A percentile compares a stretch with the other conserved stretches of the same genome.
Conservation (phyloP, 2,113 vertebrate species). For the Rhineura floridana region DNA sequence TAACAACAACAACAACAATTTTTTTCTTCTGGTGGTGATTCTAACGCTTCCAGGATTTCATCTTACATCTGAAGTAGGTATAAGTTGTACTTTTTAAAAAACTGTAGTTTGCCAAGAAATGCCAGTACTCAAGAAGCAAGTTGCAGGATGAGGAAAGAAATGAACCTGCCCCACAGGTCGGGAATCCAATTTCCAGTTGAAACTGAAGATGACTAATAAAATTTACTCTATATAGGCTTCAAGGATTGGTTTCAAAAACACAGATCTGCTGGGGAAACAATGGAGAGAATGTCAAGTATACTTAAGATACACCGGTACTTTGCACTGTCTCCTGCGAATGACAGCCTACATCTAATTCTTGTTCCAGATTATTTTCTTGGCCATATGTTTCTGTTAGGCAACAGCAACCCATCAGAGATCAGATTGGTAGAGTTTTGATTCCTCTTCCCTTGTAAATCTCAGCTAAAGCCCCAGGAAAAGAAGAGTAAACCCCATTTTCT, state of each 20-base stretch:
- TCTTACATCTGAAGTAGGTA: neutral
- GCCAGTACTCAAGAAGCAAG: neutral
- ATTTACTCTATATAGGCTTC: neutral
- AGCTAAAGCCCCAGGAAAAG: no score
- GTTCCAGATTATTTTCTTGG: neutral
- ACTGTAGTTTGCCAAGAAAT: neutral
- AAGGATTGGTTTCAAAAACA: slow-evolving; percentile 13
- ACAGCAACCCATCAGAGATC: neutral
- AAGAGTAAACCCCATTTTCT: no score
- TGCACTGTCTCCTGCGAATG: neutral
- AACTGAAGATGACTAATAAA: slow-evolving; percentile 2
- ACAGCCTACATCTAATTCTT: neutral
- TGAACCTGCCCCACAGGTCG: neutral
- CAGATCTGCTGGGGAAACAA: neutral
- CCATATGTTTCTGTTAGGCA: neutral
- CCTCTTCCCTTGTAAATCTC: neutral
- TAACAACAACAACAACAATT: no score
- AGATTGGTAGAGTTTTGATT: neutral
- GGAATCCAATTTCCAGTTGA: neutral
- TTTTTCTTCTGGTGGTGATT: neutral
- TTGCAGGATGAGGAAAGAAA: neutral
- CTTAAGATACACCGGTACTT: neutral
- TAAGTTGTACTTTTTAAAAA: no score
- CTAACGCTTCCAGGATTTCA: neutral
- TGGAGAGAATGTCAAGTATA: neutral